phyloP scores from a whole-genome alignment of 2,888 invertebrate species.

The Diaphora mendica region DNA sequence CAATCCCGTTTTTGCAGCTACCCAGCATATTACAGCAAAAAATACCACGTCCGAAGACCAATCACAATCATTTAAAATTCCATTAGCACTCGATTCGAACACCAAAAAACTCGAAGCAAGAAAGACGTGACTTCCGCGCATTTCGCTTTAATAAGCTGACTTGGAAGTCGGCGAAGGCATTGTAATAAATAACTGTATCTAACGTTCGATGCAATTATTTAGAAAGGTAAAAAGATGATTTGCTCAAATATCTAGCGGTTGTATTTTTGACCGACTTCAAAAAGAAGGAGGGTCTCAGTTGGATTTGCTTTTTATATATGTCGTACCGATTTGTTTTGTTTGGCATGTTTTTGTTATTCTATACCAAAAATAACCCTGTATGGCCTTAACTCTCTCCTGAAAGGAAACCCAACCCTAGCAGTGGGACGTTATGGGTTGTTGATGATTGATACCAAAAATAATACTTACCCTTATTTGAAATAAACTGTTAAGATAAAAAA shows the following conservation, averaged over 20 bases:
- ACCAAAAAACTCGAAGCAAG: conserved; percentile 40
- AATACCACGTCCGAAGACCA: conserved; percentile 3
- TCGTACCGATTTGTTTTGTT: background rate
- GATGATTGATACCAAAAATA: too few relatives aligned
- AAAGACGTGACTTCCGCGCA: conserved; percentile 62
- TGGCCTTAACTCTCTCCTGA: too few relatives aligned
- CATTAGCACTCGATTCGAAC: conserved; percentile 33
- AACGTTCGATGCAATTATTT: conserved; percentile 57
- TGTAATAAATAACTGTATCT: conserved; percentile 32
- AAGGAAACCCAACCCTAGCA: too few relatives aligned
- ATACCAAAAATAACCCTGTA: too few relatives aligned
- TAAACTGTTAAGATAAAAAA: too few relatives aligned
- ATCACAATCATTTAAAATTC: conserved; percentile 22
- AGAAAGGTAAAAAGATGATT: conserved; percentile 46
- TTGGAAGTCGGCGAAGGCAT: conserved; percentile 22
- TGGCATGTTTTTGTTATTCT: background rate
- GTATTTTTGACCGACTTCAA: background rate
- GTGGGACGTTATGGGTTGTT: too few relatives aligned
- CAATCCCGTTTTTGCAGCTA: conserved; percentile 4
- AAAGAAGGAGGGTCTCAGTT: background rate
- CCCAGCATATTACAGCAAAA: conserved; percentile 8
- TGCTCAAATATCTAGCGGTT: conserved; percentile 18
- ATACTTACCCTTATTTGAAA: too few relatives aligned
- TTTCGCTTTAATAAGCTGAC: conserved; percentile 33
- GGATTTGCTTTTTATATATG: background rate